Percentiles rank a stretch among this genome's conserved stretches.
Conservation (phyloP, 2,797 vertebrate genomes). For the Notolepis coatsorum region DNA sequence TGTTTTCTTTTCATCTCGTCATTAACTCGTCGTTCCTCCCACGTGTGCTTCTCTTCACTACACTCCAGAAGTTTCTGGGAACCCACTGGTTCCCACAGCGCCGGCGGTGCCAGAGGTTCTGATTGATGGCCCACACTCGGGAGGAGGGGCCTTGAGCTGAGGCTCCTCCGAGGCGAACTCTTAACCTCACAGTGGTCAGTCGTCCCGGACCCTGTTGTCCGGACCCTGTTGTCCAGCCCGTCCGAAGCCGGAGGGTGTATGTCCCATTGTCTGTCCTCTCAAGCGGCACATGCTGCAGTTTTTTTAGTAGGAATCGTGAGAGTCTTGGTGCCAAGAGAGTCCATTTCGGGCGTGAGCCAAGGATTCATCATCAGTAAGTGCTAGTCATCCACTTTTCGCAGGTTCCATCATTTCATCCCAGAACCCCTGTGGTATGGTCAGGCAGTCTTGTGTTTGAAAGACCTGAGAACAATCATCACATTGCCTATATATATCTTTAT, state of each 20-base stretch:
- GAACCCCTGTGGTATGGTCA: conserved; percentile 33
- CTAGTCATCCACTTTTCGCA: conserved; percentile 34
- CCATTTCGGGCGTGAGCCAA: conserved; percentile 39
- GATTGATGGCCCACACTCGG: conserved; percentile 9
- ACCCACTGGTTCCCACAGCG: conserved; percentile 19
- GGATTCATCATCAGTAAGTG: conserved; percentile 51
- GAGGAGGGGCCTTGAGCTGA: conserved; percentile 5
- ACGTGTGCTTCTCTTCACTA: conserved; percentile 10
- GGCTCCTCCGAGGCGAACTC: conserved; percentile 25
- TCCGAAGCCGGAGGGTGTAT: conserved; percentile 3
- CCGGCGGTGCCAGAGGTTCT: conserved; percentile 1
- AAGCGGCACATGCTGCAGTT: conserved; percentile 45
- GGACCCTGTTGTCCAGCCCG: conserved; percentile 1
- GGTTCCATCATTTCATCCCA: conserved; percentile 41
- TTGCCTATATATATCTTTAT: conserved; percentile 12
- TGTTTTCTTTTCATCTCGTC: background rate
- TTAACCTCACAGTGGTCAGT: conserved; percentile 15
- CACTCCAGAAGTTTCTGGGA: conserved; percentile 32
- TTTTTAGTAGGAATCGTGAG: conserved; percentile 32
- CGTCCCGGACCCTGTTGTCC: conserved; percentile 31
- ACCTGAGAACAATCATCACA: conserved; percentile 51
- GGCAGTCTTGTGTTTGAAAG: conserved; percentile 56
- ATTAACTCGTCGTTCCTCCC: conserved; percentile 6
- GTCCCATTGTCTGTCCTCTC: conserved; percentile 34
- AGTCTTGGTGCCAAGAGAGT: conserved; percentile 23